phyloP scores from a whole-genome alignment of 1,140 invertebrate species.

The Cryptotermes secundus region DNA sequence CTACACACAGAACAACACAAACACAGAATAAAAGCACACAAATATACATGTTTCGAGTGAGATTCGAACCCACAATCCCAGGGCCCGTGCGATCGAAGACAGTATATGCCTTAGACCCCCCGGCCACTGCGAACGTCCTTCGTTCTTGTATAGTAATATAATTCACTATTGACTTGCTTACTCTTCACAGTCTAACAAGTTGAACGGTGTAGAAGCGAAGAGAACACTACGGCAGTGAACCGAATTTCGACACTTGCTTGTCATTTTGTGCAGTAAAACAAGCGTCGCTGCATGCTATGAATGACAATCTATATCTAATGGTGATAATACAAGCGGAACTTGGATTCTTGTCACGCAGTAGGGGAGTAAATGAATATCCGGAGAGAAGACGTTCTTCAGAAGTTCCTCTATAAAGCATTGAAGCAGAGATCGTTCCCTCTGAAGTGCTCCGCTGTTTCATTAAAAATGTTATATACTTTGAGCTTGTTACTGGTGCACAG shows the following conservation, averaged over 20 bases:
- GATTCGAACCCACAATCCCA: too few species aligned
- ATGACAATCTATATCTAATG: slow-evolving; percentile 20
- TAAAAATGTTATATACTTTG: neutral
- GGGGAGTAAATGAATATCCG: slow-evolving; percentile 15
- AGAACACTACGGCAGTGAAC: neutral
- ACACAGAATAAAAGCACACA: too few species aligned
- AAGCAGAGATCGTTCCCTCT: neutral
- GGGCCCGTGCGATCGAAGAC: too few species aligned
- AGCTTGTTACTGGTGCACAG: neutral
- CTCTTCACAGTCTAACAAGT: neutral
- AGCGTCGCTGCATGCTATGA: neutral
- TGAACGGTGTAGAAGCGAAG: neutral
- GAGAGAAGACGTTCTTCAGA: neutral
- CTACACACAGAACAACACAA: too few species aligned
- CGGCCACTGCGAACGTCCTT: too few species aligned
- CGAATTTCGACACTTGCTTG: neutral
- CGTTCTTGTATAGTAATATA: too few species aligned
- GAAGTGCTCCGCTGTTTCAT: neutral
- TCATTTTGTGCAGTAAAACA: neutral
- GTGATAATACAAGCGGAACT: neutral
- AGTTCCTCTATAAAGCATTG: neutral
- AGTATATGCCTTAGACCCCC: too few species aligned
- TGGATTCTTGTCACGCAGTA: neutral
- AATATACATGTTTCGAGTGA: too few species aligned
- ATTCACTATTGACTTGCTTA: neutral